Evolutionary conservation across 2,888 invertebrate species (phyloP).

Genomic region (Sinelater perroti): DNA sequence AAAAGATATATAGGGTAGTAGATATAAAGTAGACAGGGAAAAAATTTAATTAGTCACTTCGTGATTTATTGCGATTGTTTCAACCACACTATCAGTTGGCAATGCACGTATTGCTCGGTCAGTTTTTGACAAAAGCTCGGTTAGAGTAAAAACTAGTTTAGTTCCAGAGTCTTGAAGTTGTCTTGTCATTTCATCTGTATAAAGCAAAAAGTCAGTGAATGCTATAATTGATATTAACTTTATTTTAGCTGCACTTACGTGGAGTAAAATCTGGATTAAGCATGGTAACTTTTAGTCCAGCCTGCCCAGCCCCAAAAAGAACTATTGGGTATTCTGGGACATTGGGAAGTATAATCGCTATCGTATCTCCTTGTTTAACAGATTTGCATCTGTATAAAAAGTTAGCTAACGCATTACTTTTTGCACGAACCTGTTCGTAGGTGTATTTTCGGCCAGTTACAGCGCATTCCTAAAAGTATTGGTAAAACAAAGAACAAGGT

Average conservation of each 20-base stretch:
- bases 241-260: slow-evolving; percentile 41
- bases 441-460: slow-evolving; percentile 74
- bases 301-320: slow-evolving; percentile 72
- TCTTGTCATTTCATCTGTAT: slow-evolving; percentile 75
- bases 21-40: not conserved
- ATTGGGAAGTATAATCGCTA: slow-evolving; percentile 79
- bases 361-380: slow-evolving; percentile 69
- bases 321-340: slow-evolving; percentile 78
- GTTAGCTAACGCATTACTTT: slow-evolving; percentile 65
- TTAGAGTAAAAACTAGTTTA: slow-evolving; percentile 69
- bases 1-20: not conserved
- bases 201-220: too few species aligned
- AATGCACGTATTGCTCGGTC: slow-evolving; percentile 32
- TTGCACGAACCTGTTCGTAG: slow-evolving; percentile 70
- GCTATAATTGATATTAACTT: slow-evolving; percentile 57
- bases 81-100: slow-evolving; percentile 63
- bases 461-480: slow-evolving; percentile 72
- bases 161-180: slow-evolving; percentile 69
- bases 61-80: slow-evolving; percentile 57
- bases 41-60: not conserved
- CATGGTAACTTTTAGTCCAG: slow-evolving; percentile 74
- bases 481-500: too few species aligned
- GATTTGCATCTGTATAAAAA: slow-evolving; percentile 68
- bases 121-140: slow-evolving; percentile 63
- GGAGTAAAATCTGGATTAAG: slow-evolving; percentile 76